Evolutionary conservation across 2,888 invertebrate genomes (phyloP).

Genomic region (Uropetala carovei): DNA sequence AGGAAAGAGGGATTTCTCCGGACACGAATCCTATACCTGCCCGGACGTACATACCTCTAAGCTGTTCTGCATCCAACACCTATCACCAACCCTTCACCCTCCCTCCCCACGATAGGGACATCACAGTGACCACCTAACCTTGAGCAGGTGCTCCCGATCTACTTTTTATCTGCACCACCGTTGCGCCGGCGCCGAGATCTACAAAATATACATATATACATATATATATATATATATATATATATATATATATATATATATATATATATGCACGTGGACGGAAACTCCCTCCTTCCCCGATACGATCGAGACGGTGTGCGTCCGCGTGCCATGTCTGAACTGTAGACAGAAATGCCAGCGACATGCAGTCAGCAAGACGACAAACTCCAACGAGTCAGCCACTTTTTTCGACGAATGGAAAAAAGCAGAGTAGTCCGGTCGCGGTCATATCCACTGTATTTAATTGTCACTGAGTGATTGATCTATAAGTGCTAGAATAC

Average conservation of each 20-base stretch:
- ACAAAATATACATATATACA: background rate
- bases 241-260: background rate
- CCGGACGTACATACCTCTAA: background rate
- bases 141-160: slow-evolving; percentile 23
- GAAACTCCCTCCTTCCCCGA: slow-evolving; percentile 52
- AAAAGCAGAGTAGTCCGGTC: slow-evolving; percentile 62
- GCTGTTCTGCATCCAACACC: slow-evolving; percentile 3
- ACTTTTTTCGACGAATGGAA: slow-evolving; percentile 62
- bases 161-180: background rate
- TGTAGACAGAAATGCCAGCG: slow-evolving; percentile 52
- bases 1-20: background rate
- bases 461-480: slow-evolving; percentile 63
- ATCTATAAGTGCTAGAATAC: slow-evolving; percentile 57
- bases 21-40: slow-evolving; percentile 30
- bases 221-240: background rate
- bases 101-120: slow-evolving; percentile 20
- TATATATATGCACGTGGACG: slow-evolving; percentile 14
- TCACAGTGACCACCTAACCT: slow-evolving; percentile 33
- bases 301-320: slow-evolving; percentile 29
- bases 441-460: slow-evolving; percentile 61
- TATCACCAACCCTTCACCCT: background rate
- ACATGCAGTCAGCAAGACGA: slow-evolving; percentile 40
- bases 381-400: slow-evolving; percentile 46
- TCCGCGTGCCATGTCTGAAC: slow-evolving; percentile 55
- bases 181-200: slow-evolving; percentile 35